Evolutionary conservation across 92 coral and sea anemone species (phyloP), one percentile per base, ranked within the genome.

Genomic region (Plumapathes pennacea): DNA sequence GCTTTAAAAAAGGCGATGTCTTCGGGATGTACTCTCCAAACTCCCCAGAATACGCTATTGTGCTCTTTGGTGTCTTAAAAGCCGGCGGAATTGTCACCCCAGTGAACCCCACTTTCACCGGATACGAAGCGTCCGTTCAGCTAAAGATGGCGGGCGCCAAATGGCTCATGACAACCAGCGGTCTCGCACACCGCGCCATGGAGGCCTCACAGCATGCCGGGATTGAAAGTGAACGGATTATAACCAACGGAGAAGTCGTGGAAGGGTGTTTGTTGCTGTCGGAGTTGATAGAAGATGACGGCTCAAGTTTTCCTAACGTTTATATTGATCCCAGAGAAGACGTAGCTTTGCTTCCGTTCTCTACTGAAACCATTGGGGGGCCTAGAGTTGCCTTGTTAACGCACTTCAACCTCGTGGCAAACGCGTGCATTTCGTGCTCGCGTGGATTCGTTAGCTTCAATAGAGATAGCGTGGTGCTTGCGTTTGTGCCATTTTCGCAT

Each of bases 301-400:
- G 97, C 1, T 60, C 67, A 38, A 72, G 72, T 30, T 60, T 71
- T 43, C 78, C 70, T 4, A 67, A 80, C 22, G 70, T 71, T n/a
- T 27, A 61, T 9, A 67, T 85, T 51, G 60, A 67, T 39, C 81
- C 94, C 30, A 85, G 69, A 34, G 86, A 85, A 46, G 89, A 85
- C 38, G 47, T 61, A 11, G 97, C 97, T 6, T 64, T 85, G 56
- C 54, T 89, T 27, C 97, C 97, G 22, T 89, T 84, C 42, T 89
- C 97, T 1, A 89, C 91, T 38, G 97, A 91, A 29, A 89, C 97
- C 45, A 85, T 92, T n/a, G 97, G 97, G 0, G 54, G 66, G 15
- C 92, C 97, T 11, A 89, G 85, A 52, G 97, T 91, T 2, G 92
- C 80, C 6, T 74, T 85, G 69, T 67, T 89, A 31, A 85, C 97